Percentiles rank a stretch among this genome's conserved stretches.
Conservation (phyloP, 2,113 vertebrate species). For the Vireo altiloquus region DNA sequence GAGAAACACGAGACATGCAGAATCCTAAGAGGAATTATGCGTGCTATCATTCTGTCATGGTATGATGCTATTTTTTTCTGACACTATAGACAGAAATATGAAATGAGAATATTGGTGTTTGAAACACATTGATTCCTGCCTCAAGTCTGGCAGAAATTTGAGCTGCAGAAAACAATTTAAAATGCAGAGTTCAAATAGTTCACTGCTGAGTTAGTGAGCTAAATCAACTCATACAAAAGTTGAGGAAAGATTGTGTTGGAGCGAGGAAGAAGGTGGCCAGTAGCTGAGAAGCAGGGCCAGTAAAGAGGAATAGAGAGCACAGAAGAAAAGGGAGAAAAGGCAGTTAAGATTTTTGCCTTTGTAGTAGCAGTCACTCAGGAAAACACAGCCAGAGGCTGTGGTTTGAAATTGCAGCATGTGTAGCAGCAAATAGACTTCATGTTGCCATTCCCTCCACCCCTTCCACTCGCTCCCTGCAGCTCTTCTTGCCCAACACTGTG, state of each 20-base stretch:
- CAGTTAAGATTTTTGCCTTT: neutral
- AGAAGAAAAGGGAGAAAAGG: neutral
- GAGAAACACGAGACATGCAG: neutral
- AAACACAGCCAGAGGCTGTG: constrained; percentile 10
- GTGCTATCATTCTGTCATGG: neutral
- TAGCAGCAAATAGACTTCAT: neutral
- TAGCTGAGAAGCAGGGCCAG: neutral
- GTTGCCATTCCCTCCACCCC: neutral
- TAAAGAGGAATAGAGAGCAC: neutral
- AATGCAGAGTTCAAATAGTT: neutral
- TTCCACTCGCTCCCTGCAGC: neutral
- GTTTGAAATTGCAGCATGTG: neutral
- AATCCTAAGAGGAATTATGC: neutral
- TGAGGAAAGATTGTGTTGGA: neutral
- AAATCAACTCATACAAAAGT: neutral
- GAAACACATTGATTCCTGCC: neutral
- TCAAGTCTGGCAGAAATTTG: neutral
- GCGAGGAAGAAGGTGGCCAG: neutral
- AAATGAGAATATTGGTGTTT: neutral
- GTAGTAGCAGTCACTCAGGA: neutral
- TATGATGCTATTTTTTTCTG: neutral
- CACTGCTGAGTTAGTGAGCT: neutral
- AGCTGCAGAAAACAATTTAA: neutral
- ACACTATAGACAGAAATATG: neutral
- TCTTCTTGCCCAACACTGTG: neutral